phyloP scores from a whole-genome alignment of 2,888 invertebrate genomes.

The Tenthredo livida region DNA sequence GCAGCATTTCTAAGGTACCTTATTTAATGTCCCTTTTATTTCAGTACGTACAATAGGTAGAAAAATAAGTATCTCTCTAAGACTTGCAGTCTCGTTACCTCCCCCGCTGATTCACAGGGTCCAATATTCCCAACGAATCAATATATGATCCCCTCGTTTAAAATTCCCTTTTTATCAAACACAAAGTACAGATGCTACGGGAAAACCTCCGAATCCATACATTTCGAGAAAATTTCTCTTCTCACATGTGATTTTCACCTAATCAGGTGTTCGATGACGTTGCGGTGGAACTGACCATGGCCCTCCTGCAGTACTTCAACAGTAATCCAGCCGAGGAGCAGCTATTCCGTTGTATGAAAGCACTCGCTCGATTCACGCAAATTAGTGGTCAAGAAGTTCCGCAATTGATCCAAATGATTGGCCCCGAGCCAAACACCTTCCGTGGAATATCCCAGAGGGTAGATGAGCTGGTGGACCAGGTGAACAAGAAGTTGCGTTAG shows the following conservation, averaged over 20 bases:
- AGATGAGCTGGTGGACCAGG: slow-evolving; percentile 89
- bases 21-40: slow-evolving; percentile 55
- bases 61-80: slow-evolving; percentile 13
- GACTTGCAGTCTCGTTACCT: background rate
- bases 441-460: slow-evolving; percentile 89
- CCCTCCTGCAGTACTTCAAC: slow-evolving; percentile 92
- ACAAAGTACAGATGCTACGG: slow-evolving; percentile 5
- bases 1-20: slow-evolving; percentile 83
- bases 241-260: slow-evolving; percentile 2
- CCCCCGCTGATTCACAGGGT: background rate
- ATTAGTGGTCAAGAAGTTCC: slow-evolving; percentile 92
- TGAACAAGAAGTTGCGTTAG: slow-evolving; percentile 84
- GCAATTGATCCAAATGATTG: slow-evolving; percentile 93
- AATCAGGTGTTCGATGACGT: slow-evolving; percentile 95
- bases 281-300: slow-evolving; percentile 95
- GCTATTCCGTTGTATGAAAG: slow-evolving; percentile 88
- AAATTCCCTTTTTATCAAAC: background rate
- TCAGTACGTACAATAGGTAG: slow-evolving; percentile 30
- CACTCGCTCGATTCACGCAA: slow-evolving; percentile 86
- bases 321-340: slow-evolving; percentile 90
- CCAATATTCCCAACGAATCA: background rate
- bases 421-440: slow-evolving; percentile 91
- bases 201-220: background rate
- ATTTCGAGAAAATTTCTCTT: background rate
- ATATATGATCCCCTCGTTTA: background rate